phyloP scores from a whole-genome alignment of 2,888 invertebrate genomes.

The Hypolimnas misippus region DNA sequence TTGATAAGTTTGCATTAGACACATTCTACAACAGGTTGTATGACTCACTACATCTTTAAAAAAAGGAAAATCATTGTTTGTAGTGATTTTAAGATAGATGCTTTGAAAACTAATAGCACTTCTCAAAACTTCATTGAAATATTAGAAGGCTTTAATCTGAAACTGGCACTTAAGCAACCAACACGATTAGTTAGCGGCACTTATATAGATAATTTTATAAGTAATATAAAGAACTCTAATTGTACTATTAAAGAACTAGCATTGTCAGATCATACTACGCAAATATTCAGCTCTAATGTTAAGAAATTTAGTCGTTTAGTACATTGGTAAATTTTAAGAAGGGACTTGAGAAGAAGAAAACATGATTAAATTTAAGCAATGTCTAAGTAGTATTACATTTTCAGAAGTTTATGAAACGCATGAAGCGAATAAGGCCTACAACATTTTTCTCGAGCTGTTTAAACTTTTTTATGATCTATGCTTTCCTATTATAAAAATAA shows the following conservation, averaged over 20 bases:
- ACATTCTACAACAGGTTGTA: conserved; percentile 13
- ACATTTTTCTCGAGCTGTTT: conserved; percentile 11
- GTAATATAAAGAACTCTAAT: conserved; percentile 14
- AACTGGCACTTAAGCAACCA: conserved; percentile 12
- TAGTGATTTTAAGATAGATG: conserved; percentile 27
- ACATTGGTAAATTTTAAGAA: conserved; percentile 1
- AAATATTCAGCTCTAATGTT: conserved; percentile 30
- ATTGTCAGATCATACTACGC: conserved; percentile 24
- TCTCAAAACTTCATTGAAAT: conserved; percentile 6
- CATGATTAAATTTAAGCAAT: conserved; percentile 35
- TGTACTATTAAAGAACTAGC: conserved; percentile 16
- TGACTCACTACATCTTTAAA: conserved; percentile 4
- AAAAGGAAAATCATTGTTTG: conserved; percentile 20
- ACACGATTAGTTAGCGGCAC: conserved; percentile 22
- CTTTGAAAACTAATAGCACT: conserved; percentile 3
- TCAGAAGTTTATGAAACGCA: conserved; percentile 30
- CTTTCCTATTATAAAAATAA: conserved; percentile 19
- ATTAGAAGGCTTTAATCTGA: conserved; percentile 15
- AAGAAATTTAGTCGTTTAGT: conserved; percentile 22
- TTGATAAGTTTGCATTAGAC: neutral
- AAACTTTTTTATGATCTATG: conserved; percentile 5
- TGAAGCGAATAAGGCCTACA: conserved; percentile 6
- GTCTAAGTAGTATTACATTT: conserved; percentile 32
- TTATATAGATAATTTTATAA: conserved; percentile 24
- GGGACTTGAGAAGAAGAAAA: conserved; percentile 37